Conservation (phyloP, 2,113 vertebrate species). For the Apteryx mantelli region DNA sequence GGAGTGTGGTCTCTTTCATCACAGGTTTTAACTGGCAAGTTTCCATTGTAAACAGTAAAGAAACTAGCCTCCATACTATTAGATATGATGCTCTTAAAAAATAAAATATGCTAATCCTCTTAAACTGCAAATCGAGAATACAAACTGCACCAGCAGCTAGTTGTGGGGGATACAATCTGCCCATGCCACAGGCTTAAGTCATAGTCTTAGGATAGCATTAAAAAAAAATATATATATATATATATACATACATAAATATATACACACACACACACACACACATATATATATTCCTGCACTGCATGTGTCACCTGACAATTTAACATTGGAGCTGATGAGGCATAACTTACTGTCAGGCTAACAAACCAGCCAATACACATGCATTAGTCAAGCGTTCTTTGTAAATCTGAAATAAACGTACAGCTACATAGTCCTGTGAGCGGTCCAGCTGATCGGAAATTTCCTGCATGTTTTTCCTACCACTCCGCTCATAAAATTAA, state of each 20-base stretch:
- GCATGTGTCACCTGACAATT: not conserved
- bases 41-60: not conserved
- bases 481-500: not conserved
- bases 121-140: slow-evolving; percentile 12
- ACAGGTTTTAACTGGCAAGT: not conserved
- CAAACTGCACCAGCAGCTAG: not conserved
- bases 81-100: slow-evolving; percentile 8
- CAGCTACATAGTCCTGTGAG: not conserved
- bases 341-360: not conserved
- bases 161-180: not conserved
- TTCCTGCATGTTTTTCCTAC: not conserved
- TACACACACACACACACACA: no score
- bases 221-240: not conserved
- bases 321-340: not conserved
- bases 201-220: not conserved
- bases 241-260: not conserved
- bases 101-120: slow-evolving; percentile 55
- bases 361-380: not conserved
- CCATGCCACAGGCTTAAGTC: not conserved
- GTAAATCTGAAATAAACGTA: not conserved
- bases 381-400: not conserved
- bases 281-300: not conserved
- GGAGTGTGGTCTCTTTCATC: not conserved
- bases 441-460: not conserved
- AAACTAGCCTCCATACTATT: slow-evolving; percentile 1